A percentile compares a stretch with the other conserved stretches of the same genome.
These are phyloP conservation scores for Mastacembelus armatus DNA, from an alignment of 2,797 vertebrate species.

Conservation along the genomic window DNA sequence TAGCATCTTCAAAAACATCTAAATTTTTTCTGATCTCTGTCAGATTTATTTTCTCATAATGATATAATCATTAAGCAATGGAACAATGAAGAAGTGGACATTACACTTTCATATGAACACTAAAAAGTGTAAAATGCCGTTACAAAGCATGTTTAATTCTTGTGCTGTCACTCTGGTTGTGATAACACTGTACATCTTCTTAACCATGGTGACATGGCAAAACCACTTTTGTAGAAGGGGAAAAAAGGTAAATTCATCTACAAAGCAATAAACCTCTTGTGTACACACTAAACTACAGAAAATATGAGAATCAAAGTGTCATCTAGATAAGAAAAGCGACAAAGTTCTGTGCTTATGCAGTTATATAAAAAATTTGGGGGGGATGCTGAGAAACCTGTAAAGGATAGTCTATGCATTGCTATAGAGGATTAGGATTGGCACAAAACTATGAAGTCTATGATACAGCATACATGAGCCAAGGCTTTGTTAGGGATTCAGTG, in stretches of 20 bases:
- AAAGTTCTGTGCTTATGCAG: constrained; percentile 5
- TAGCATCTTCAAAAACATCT: constrained; percentile 30
- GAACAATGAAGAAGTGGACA: background rate
- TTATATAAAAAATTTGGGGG: constrained; percentile 22
- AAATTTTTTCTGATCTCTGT: constrained; percentile 14
- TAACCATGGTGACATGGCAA: constrained; percentile 13
- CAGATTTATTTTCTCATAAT: constrained; percentile 3
- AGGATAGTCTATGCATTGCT: constrained; percentile 64
- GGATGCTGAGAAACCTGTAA: constrained; percentile 34
- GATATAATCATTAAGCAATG: constrained; percentile 7
- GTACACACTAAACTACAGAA: background rate
- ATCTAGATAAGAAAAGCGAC: background rate
- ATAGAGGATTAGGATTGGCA: constrained; percentile 73
- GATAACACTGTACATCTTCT: background rate
- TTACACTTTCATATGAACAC: background rate
- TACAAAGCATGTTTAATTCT: background rate
- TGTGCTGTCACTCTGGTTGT: constrained; percentile 1
- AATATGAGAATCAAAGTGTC: background rate
- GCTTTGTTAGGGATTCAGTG: constrained; percentile 80
- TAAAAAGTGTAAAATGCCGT: background rate
- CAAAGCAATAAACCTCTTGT: background rate
- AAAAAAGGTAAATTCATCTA: background rate
- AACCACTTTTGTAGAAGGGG: background rate
- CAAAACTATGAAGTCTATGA: constrained; percentile 76
- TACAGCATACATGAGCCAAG: constrained; percentile 71